Evolutionary conservation across 2,797 vertebrate genomes (phyloP).

Genomic region (Smutsia gigantea): DNA sequence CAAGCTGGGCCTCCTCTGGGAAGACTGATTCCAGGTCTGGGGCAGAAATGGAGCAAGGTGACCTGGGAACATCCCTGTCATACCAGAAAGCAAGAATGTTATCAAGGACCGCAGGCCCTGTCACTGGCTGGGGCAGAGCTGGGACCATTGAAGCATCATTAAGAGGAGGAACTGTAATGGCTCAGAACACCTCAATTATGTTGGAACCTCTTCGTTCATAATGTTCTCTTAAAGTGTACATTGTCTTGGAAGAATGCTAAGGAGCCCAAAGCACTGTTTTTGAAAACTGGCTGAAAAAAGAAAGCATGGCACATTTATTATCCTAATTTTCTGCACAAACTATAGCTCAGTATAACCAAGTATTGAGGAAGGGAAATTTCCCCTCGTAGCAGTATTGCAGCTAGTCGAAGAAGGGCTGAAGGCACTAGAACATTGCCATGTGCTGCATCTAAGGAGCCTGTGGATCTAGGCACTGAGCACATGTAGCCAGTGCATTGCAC

Average conservation of each 20-base stretch:
- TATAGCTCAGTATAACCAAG: background rate
- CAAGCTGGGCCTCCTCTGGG: background rate
- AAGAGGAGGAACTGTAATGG: background rate
- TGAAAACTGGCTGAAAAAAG: conserved; percentile 42
- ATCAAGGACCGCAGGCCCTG: background rate
- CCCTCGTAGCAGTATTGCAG: background rate
- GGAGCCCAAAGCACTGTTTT: conserved; percentile 41
- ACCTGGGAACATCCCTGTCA: background rate
- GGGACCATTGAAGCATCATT: background rate
- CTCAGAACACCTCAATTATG: background rate
- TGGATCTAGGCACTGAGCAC: background rate
- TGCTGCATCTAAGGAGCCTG: background rate
- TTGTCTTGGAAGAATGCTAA: background rate
- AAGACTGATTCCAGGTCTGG: background rate
- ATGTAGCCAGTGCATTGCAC: too few relatives aligned
- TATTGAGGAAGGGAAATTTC: background rate
- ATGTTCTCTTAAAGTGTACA: conserved; percentile 41
- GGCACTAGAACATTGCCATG: background rate
- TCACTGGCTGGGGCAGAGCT: background rate
- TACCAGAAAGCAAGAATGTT: background rate
- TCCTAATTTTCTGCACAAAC: background rate
- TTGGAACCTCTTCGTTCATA: conserved; percentile 7
- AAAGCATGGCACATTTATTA: background rate
- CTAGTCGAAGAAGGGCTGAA: background rate
- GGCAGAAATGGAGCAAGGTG: background rate